phyloP scores from a whole-genome alignment of 2,113 vertebrate species.

The Myotis brandtii region DNA sequence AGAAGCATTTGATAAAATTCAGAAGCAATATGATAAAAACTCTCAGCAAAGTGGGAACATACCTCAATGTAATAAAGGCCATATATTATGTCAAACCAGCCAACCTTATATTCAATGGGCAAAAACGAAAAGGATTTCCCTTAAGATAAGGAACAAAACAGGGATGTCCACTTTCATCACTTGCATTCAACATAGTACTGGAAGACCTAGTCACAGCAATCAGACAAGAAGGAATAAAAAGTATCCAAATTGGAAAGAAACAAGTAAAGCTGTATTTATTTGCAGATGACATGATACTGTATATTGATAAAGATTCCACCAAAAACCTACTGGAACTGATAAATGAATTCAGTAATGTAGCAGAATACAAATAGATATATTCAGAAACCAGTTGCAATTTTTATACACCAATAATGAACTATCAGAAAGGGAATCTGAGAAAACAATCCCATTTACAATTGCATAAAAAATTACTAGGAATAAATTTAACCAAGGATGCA shows the following conservation, averaged over 20 bases:
- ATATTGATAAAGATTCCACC: not conserved
- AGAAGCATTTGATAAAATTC: not conserved
- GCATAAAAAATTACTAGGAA: not conserved
- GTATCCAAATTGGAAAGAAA: not conserved
- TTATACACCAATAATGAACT: not conserved
- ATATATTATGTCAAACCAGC: not conserved
- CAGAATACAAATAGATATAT: not conserved
- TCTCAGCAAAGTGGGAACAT: not conserved
- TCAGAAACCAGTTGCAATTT: not conserved
- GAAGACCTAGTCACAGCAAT: not conserved
- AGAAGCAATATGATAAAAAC: not conserved
- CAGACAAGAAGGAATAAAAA: not conserved
- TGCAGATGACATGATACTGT: not conserved
- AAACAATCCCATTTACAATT: not conserved
- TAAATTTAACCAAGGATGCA: not conserved
- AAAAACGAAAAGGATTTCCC: not conserved
- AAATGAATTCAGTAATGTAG: not conserved
- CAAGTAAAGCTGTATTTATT: not conserved
- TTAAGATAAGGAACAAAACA: not conserved
- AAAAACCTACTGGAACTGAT: not conserved
- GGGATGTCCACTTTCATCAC: not conserved
- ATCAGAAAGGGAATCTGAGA: not conserved
- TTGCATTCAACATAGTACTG: not conserved
- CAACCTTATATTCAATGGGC: not conserved
- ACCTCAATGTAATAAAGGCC: not conserved